Conservation (phyloP, 2,797 vertebrate species). For the Anguilla megastoma region DNA sequence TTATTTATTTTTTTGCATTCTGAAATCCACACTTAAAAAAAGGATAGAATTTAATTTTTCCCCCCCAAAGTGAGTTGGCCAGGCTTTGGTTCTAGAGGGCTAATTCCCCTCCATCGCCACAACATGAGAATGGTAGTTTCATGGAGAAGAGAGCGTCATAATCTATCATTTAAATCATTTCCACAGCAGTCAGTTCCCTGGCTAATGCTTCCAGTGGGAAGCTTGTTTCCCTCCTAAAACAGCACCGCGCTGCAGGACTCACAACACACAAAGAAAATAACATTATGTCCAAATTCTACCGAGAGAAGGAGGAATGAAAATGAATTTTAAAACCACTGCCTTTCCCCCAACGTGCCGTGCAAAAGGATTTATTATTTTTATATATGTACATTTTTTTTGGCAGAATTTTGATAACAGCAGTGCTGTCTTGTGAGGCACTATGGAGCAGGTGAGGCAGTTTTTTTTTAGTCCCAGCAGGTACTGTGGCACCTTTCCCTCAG, state of each 20-base stretch:
- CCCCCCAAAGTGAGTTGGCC: conserved; percentile 7
- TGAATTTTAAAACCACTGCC: conserved; percentile 6
- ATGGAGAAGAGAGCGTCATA: conserved; percentile 16
- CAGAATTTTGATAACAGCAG: background rate
- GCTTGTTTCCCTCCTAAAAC: conserved; percentile 23
- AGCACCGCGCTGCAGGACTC: conserved; percentile 2
- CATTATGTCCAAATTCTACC: conserved; percentile 18
- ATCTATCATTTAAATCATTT: conserved; percentile 21
- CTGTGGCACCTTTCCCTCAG: background rate
- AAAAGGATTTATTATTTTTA: background rate
- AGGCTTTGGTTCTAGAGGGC: background rate
- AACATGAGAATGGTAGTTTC: background rate
- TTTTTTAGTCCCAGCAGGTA: conserved; percentile 1
- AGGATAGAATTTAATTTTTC: background rate
- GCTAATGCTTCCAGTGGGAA: conserved; percentile 20
- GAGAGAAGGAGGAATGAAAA: background rate
- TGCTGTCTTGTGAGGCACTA: background rate
- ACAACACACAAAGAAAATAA: conserved; percentile 22
- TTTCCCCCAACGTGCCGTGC: background rate
- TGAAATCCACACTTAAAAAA: background rate
- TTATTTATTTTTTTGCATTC: background rate
- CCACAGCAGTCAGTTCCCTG: conserved; percentile 7
- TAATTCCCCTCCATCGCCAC: conserved; percentile 12
- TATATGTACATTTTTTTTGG: background rate
- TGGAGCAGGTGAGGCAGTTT: background rate